Percentiles rank a stretch among this genome's conserved stretches.
Evolutionary conservation across 2,113 vertebrate species (phyloP).

Genomic region (Phocoena sinus): DNA sequence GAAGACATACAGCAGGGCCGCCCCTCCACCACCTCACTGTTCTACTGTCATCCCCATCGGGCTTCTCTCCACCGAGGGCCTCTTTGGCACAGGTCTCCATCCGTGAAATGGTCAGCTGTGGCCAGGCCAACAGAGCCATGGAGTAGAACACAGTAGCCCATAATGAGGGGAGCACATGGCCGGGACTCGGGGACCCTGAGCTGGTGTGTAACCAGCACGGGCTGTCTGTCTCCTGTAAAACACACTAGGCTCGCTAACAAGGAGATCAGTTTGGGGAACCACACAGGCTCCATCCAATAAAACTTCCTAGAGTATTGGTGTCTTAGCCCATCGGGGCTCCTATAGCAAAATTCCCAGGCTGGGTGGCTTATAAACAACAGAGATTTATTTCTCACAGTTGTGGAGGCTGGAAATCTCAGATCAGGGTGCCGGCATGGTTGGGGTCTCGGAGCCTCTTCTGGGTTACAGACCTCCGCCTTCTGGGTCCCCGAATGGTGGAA

Average conservation of each 20-base stretch:
- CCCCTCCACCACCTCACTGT: too few species aligned
- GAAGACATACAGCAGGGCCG: too few species aligned
- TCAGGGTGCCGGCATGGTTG: too few species aligned
- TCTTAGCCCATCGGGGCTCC: not conserved
- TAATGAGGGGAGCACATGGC: not conserved
- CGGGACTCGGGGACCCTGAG: not conserved
- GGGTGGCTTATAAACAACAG: too few species aligned
- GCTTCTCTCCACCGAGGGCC: not conserved
- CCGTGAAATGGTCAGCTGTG: not conserved
- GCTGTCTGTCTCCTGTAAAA: not conserved
- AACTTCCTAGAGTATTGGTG: not conserved
- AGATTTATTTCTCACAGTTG: not conserved
- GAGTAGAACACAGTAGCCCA: not conserved
- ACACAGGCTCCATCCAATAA: not conserved
- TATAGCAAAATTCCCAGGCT: not conserved
- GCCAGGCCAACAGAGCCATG: not conserved
- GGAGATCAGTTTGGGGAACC: not conserved
- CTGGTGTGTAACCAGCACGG: not conserved
- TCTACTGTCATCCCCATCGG: too few species aligned
- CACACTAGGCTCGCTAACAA: accelerated
- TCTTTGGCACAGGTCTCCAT: not conserved
- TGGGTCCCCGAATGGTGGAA: accelerated
- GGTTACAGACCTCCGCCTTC: not conserved
- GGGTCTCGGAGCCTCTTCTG: not conserved
- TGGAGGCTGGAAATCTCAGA: not conserved